Evolutionary conservation across 2,888 invertebrate species (phyloP).

Genomic region (Eupsilia transversa): DNA sequence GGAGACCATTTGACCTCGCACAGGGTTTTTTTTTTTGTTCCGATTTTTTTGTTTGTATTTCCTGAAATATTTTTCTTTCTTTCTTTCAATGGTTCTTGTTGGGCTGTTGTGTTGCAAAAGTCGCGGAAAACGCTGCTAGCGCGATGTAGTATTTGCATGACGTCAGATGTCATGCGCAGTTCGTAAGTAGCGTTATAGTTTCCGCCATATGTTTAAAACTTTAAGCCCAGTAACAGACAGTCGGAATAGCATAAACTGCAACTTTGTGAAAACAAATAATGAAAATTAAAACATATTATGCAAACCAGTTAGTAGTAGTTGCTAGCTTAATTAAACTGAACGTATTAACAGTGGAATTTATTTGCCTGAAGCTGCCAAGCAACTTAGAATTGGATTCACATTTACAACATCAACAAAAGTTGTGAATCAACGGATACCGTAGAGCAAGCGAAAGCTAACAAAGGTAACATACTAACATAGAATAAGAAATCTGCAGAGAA

Average conservation of each 20-base stretch:
- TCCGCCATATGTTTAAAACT: background rate
- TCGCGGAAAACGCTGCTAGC: background rate
- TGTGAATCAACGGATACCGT: conserved; percentile 11
- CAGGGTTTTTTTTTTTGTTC: background rate
- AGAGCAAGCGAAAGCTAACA: conserved; percentile 28
- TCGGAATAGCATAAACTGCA: background rate
- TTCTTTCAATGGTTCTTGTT: background rate
- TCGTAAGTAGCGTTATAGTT: background rate
- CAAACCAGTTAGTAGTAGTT: background rate
- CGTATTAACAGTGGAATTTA: background rate
- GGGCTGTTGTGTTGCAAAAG: background rate
- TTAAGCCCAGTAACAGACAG: background rate
- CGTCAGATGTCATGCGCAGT: no score
- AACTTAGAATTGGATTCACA: conserved; percentile 22
- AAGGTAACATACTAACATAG: conserved; percentile 10
- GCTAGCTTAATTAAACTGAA: conserved; percentile 20
- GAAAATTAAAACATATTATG: background rate
- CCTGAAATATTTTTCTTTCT: no score
- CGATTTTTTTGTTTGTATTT: background rate
- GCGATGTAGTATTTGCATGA: background rate
- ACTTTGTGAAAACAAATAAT: background rate
- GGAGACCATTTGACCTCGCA: background rate
- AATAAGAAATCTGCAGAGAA: background rate
- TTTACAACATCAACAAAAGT: conserved; percentile 24
- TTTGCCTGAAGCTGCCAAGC: background rate